Evolutionary conservation across 1,140 invertebrate genomes (phyloP).

Genomic region (Tetranychus cinnabarinus): DNA sequence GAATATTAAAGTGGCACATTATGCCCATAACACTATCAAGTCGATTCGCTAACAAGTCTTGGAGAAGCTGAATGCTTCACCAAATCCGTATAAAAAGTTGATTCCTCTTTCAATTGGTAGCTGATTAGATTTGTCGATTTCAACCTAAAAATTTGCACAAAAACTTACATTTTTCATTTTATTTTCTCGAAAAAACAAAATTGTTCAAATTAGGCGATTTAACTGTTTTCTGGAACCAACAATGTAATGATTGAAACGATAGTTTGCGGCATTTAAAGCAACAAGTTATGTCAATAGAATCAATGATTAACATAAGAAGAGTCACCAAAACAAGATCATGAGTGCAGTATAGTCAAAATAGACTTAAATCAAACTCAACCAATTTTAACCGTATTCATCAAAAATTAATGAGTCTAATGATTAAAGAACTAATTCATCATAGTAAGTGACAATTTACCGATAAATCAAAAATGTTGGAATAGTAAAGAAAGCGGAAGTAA

Average conservation of each 20-base stretch:
- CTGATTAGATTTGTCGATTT: conserved; percentile 12
- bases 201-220: conserved; percentile 50
- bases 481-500: too few species aligned
- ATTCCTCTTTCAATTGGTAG: conserved; percentile 82
- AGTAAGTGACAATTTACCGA: too few species aligned
- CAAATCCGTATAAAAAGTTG: conserved; percentile 72
- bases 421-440: too few species aligned
- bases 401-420: too few species aligned
- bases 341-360: conserved; percentile 32
- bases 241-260: conserved; percentile 58
- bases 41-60: conserved; percentile 76
- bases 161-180: too few species aligned
- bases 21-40: conserved; percentile 71
- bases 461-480: too few species aligned
- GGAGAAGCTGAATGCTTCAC: conserved; percentile 64
- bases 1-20: conserved; percentile 48
- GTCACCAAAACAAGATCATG: conserved; percentile 25
- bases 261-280: conserved; percentile 39
- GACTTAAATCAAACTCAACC: conserved; percentile 24
- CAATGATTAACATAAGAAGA: conserved; percentile 53
- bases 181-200: too few species aligned
- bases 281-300: conserved; percentile 64
- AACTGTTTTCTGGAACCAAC: conserved; percentile 59
- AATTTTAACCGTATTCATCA: too few species aligned
- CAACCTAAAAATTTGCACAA: too few species aligned